A percentile compares a stretch with the other conserved stretches of the same genome.
phyloP scores from a whole-genome alignment of 2,888 invertebrate species.

The Didymodactylos carnosus region DNA sequence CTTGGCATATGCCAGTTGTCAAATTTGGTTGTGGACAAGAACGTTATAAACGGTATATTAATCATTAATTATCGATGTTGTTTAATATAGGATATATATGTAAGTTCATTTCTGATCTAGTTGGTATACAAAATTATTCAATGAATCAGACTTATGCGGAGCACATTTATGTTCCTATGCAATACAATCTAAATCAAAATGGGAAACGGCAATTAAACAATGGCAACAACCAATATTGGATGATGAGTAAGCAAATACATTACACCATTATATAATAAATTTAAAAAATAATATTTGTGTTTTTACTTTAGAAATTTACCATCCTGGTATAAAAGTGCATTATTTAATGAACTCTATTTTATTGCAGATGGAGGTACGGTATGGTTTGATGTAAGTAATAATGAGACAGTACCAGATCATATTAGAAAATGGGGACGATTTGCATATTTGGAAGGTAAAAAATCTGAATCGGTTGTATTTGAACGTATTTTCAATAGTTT shows the following conservation, averaged over 20 bases:
- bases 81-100: too few species aligned
- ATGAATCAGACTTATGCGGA: not conserved
- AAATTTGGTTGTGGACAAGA: not conserved
- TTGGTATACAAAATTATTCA: not conserved
- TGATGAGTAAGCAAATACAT: slow-evolving; percentile 35
- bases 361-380: slow-evolving; percentile 73
- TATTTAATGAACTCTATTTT: slow-evolving; percentile 83
- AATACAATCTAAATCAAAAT: slow-evolving; percentile 35
- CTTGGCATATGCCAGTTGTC: not conserved
- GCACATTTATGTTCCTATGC: not conserved
- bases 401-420: slow-evolving; percentile 16
- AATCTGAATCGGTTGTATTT: not conserved
- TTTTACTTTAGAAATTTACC: slow-evolving; percentile 44
- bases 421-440: slow-evolving; percentile 56
- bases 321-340: slow-evolving; percentile 78
- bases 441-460: slow-evolving; percentile 58
- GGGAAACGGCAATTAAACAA: slow-evolving; percentile 61
- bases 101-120: not conserved
- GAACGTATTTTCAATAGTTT: not conserved
- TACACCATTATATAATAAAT: not conserved
- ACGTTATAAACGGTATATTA: not conserved
- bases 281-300: not conserved
- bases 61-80: not conserved
- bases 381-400: slow-evolving; percentile 49
- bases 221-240: slow-evolving; percentile 67